A percentile compares a stretch with the other conserved stretches of the same genome.
Conservation (phyloP, 1,140 invertebrate genomes). For the Heliconius nattereri region DNA sequence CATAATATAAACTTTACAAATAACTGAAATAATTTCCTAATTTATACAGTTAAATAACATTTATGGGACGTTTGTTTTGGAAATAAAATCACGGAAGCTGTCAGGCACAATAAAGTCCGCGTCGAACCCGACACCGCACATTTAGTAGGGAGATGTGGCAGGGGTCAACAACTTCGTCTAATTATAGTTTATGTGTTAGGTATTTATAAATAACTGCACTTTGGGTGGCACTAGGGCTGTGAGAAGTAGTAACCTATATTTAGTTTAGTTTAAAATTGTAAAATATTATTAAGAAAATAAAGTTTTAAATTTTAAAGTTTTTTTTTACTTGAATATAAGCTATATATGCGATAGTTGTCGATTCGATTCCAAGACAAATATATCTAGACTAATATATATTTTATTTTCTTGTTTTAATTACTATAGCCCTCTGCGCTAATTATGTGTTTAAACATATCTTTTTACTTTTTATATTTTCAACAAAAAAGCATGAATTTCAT, state of each 20-base stretch:
- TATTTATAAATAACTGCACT: constrained; percentile 41
- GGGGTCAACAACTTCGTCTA: constrained; percentile 45
- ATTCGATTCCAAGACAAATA: too few species aligned
- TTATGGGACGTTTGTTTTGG: neutral
- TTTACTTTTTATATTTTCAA: too few species aligned
- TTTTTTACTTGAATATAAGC: too few species aligned
- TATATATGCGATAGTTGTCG: too few species aligned
- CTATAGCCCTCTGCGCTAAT: too few species aligned
- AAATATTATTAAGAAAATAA: too few species aligned
- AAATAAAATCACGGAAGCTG: constrained; percentile 21
- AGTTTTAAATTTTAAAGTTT: too few species aligned
- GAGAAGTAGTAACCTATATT: neutral
- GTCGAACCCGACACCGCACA: constrained; percentile 21
- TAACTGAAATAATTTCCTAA: neutral
- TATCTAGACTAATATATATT: too few species aligned
- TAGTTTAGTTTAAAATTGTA: neutral
- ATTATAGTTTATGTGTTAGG: constrained; percentile 43
- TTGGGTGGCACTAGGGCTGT: constrained; percentile 20
- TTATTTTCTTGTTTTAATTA: too few species aligned
- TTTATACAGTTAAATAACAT: neutral
- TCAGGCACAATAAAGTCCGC: constrained; percentile 19
- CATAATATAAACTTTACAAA: neutral
- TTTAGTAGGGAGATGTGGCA: constrained; percentile 24
- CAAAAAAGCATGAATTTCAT: too few species aligned
- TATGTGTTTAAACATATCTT: too few species aligned